phyloP scores from a whole-genome alignment of 2,797 vertebrate species.

The Menidia menidia region DNA sequence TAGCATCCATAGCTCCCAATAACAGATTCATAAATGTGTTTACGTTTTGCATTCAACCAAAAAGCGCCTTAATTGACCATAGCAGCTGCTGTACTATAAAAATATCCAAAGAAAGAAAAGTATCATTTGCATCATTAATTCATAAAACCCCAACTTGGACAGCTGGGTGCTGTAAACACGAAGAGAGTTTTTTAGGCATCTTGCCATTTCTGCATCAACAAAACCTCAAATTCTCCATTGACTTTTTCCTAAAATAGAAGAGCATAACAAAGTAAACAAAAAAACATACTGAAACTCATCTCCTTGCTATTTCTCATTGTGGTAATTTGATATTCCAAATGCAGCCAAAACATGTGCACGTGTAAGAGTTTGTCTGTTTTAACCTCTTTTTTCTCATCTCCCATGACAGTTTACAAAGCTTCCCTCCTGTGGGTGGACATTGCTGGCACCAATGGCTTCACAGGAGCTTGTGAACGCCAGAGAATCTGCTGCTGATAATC shows the following conservation, averaged over 20 bases:
- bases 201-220: constrained; percentile 22
- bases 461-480: constrained; percentile 74
- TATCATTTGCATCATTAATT: no score
- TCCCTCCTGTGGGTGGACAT: constrained; percentile 63
- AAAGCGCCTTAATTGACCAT: constrained; percentile 9
- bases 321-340: constrained; percentile 4
- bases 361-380: constrained; percentile 10
- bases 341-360: background rate
- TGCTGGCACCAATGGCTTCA: constrained; percentile 70
- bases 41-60: constrained; percentile 7
- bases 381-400: constrained; percentile 27
- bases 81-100: constrained; percentile 22
- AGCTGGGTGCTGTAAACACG: constrained; percentile 9
- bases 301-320: constrained; percentile 9
- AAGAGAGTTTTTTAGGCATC: constrained; percentile 33
- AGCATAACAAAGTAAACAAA: no score
- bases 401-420: constrained; percentile 36
- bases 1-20: background rate
- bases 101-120: background rate
- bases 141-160: constrained; percentile 3
- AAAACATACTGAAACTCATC: background rate
- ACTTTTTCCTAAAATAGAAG: no score
- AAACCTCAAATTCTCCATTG: constrained; percentile 9
- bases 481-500: constrained; percentile 84
- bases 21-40: background rate